A percentile compares a stretch with the other conserved stretches of the same genome.
These are phyloP conservation scores for Hoplodrina ambigua DNA, from an alignment of 2,888 invertebrate species.

Conservation along the genomic window DNA sequence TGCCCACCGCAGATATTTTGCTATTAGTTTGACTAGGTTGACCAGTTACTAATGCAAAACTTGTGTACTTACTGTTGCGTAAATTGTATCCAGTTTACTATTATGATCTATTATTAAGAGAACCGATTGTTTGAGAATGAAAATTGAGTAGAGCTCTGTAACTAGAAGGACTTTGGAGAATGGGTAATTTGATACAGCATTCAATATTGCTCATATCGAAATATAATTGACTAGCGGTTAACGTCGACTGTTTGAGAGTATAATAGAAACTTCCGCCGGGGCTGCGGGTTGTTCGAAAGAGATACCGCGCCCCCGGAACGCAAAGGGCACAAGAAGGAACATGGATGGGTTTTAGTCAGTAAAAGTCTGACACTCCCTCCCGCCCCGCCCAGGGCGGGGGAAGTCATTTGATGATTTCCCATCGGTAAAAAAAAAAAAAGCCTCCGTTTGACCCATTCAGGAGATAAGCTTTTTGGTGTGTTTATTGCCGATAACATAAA, in stretches of 20 bases:
- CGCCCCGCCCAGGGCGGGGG: too few species aligned
- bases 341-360: too few species aligned
- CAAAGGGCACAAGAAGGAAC: too few species aligned
- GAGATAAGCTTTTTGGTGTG: neutral
- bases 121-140: slow-evolving; percentile 50
- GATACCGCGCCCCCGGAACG: too few species aligned
- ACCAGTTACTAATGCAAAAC: slow-evolving; percentile 45
- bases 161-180: slow-evolving; percentile 32
- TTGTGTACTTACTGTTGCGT: slow-evolving; percentile 42
- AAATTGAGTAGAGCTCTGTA: slow-evolving; percentile 34
- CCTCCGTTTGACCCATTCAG: neutral
- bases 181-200: slow-evolving; percentile 41
- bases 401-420: too few species aligned
- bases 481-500: neutral
- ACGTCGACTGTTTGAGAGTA: neutral
- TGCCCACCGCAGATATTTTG: slow-evolving; percentile 46
- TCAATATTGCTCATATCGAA: slow-evolving; percentile 31
- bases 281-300: too few species aligned
- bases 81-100: slow-evolving; percentile 42
- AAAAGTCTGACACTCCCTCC: too few species aligned
- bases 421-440: too few species aligned
- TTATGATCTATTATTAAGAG: slow-evolving; percentile 45
- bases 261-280: neutral
- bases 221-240: slow-evolving; percentile 21
- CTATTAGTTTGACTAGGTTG: slow-evolving; percentile 53